Evolutionary conservation across 1,140 invertebrate species (phyloP).

Genomic region (Meteorus sp.): DNA sequence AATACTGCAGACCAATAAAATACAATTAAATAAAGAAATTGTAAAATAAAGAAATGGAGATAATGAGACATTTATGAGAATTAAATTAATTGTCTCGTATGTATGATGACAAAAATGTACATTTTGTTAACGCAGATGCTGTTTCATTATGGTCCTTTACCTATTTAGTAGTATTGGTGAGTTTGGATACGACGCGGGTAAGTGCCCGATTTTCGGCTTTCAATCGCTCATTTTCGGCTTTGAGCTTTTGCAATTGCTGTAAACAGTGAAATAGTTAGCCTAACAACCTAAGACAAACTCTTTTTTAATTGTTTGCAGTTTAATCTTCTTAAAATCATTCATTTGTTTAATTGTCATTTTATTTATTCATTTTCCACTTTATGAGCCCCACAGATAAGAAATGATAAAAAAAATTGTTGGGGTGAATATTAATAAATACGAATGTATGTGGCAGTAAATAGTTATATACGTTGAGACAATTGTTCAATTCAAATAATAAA

Average conservation of each 20-base stretch:
- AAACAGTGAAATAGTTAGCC: conserved; percentile 66
- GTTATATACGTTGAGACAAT: too few relatives aligned
- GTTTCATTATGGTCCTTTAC: conserved; percentile 60
- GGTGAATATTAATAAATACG: too few relatives aligned
- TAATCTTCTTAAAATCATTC: too few relatives aligned
- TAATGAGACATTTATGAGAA: too few relatives aligned
- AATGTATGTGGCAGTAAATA: too few relatives aligned
- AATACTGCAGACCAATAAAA: conserved; percentile 32
- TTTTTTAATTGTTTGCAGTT: too few relatives aligned
- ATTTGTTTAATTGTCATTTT: too few relatives aligned
- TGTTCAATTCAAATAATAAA: background rate
- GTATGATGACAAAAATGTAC: conserved; percentile 50
- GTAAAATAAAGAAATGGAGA: too few relatives aligned
- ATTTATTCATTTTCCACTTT: too few relatives aligned
- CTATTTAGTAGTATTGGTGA: conserved; percentile 87
- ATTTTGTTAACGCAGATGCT: conserved; percentile 57
- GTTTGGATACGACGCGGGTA: conserved; percentile 92
- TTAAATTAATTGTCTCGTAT: conserved; percentile 49
- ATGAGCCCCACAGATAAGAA: too few relatives aligned
- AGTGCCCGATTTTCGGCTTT: conserved; percentile 93
- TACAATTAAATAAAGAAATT: conserved; percentile 38
- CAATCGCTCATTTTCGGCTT: conserved; percentile 95
- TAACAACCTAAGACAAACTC: conserved; percentile 33
- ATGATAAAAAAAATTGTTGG: too few relatives aligned
- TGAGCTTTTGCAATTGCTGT: conserved; percentile 97